Percentiles rank a stretch among this genome's conserved stretches.
phyloP scores from a whole-genome alignment of 2,113 vertebrate genomes.

The Sminthopsis crassicaudata region DNA sequence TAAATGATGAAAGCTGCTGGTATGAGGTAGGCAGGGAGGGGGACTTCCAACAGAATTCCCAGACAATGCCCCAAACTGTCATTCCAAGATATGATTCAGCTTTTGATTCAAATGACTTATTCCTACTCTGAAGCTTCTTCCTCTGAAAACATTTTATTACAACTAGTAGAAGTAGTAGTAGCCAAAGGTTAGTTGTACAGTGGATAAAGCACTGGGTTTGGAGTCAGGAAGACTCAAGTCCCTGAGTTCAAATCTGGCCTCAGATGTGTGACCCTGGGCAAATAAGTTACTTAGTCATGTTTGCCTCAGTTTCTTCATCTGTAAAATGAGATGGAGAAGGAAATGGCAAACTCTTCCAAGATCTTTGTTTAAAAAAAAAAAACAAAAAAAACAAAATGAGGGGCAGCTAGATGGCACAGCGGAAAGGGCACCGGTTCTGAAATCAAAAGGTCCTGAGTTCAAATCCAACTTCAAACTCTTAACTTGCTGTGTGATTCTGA shows the following conservation, averaged over 20 bases:
- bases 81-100: background rate
- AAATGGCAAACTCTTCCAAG: background rate
- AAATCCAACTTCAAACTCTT: too few relatives aligned
- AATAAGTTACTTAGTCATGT: background rate
- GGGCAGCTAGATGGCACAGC: too few relatives aligned
- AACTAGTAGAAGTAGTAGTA: too few relatives aligned
- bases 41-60: background rate
- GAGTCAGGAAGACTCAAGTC: background rate
- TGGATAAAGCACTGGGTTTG: background rate
- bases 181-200: too few relatives aligned
- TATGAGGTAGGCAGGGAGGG: too few relatives aligned
- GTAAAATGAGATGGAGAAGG: background rate
- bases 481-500: too few relatives aligned
- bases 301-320: background rate
- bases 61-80: background rate
- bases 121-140: background rate
- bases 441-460: too few relatives aligned
- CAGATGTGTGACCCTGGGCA: background rate
- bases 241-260: background rate
- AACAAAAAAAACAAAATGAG: too few relatives aligned
- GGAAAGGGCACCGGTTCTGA: too few relatives aligned
- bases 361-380: too few relatives aligned
- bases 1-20: background rate
- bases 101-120: background rate
- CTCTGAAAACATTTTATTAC: background rate